phyloP scores from a whole-genome alignment of 2,113 vertebrate species.

The Neopipo cinnamomea region DNA sequence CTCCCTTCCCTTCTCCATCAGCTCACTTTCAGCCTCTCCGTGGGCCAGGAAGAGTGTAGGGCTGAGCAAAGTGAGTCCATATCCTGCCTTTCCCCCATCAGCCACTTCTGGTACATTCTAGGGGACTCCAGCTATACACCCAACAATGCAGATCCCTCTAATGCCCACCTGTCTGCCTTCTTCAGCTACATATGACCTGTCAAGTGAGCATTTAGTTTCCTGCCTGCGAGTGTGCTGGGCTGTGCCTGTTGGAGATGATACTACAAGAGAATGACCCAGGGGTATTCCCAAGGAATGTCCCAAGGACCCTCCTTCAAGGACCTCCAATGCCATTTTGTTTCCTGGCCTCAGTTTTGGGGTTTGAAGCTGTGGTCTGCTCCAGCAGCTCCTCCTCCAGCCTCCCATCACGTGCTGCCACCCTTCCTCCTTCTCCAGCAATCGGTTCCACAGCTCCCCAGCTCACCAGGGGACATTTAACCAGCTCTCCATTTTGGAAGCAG shows the following conservation, averaged over 20 bases:
- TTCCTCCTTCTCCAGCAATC: neutral
- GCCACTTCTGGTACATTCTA: rapidly evolving
- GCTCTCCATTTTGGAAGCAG: neutral
- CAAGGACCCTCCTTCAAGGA: neutral
- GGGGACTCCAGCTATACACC: neutral
- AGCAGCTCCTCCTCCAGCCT: neutral
- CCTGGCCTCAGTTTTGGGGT: neutral
- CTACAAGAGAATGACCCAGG: neutral
- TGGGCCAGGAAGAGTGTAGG: rapidly evolving
- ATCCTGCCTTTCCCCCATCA: neutral
- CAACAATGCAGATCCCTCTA: neutral
- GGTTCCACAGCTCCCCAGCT: rapidly evolving
- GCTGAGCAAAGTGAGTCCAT: neutral
- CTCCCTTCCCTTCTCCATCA: neutral
- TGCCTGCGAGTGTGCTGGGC: neutral
- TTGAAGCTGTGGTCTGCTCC: neutral
- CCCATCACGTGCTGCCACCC: neutral
- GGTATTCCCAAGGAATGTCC: neutral
- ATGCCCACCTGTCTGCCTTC: neutral
- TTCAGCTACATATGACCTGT: rapidly evolving
- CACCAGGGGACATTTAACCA: neutral
- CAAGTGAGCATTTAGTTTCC: neutral
- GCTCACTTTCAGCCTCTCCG: neutral
- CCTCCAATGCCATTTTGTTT: neutral
- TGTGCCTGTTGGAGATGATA: neutral